A percentile compares a stretch with the other conserved stretches of the same genome.
These are phyloP conservation scores for Taxidea taxus DNA, from an alignment of 2,113 vertebrate species.

Conservation along the genomic window DNA sequence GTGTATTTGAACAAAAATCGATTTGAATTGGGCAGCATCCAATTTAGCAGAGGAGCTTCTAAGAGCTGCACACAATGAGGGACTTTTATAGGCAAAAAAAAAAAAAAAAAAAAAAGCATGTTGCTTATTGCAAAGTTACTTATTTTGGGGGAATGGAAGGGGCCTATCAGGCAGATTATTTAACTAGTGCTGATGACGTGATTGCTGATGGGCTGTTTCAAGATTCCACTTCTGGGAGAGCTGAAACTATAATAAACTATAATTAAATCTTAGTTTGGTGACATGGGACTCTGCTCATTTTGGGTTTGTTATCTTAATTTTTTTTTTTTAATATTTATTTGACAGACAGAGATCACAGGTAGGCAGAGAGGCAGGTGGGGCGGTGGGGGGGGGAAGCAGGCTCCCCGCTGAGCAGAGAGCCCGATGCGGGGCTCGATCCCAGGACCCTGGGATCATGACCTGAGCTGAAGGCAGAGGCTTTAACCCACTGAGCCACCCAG, in stretches of 20 bases:
- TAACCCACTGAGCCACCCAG: too few species aligned
- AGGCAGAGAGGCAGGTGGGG: too few species aligned
- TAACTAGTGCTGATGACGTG: neutral
- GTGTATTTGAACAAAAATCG: neutral
- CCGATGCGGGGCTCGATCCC: too few species aligned
- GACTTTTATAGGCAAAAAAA: neutral
- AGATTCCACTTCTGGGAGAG: neutral
- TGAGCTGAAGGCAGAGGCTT: too few species aligned
- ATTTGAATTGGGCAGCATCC: neutral
- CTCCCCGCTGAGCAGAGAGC: too few species aligned
- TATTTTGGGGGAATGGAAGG: neutral
- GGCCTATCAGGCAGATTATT: neutral
- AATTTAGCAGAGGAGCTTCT: neutral
- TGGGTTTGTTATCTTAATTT: neutral
- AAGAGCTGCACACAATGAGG: neutral
- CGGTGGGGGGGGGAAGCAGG: too few species aligned
- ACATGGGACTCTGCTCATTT: neutral
- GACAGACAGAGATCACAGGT: too few species aligned
- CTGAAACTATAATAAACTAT: neutral
- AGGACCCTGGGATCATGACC: too few species aligned
- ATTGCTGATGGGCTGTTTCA: neutral
- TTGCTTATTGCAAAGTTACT: neutral
- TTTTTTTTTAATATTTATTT: too few species aligned
- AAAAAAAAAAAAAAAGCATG: neutral
- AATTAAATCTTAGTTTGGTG: neutral